A percentile compares a stretch with the other conserved stretches of the same genome.
These are phyloP conservation scores for Passer domesticus DNA, from an alignment of 2,113 vertebrate species.

Conservation along the genomic window DNA sequence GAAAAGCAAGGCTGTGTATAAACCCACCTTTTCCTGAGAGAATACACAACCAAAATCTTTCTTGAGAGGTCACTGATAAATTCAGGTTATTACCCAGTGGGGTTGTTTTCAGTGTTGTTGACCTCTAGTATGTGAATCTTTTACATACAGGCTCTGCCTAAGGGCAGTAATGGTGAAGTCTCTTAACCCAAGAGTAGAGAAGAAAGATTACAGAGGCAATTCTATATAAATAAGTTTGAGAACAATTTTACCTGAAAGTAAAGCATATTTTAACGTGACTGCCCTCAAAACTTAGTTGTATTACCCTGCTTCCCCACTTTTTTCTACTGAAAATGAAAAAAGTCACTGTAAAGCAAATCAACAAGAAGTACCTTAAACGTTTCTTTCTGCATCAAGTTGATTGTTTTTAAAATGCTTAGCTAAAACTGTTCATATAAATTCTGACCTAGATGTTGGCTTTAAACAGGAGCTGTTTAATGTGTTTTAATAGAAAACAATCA, in stretches of 20 bases:
- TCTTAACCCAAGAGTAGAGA: neutral
- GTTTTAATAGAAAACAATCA: conserved; percentile 12
- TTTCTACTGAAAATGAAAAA: neutral
- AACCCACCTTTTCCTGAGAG: neutral
- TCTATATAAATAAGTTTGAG: rapidly evolving
- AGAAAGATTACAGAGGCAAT: neutral
- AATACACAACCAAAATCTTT: rapidly evolving
- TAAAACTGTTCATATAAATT: neutral
- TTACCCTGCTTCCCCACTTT: neutral
- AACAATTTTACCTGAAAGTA: neutral
- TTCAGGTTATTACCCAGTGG: rapidly evolving
- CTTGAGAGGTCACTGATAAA: neutral
- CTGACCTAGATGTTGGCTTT: neutral
- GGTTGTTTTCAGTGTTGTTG: neutral
- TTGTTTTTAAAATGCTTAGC: neutral
- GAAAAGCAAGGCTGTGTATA: neutral
- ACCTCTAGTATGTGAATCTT: neutral
- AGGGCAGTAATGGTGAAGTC: neutral
- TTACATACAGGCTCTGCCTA: neutral
- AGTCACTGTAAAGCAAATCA: neutral
- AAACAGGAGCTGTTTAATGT: neutral
- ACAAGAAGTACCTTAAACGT: neutral
- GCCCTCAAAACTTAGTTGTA: neutral
- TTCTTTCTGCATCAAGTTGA: neutral
- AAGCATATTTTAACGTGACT: neutral